Conservation (phyloP, 2,888 invertebrate species). For the Notodonta ziczac region DNA sequence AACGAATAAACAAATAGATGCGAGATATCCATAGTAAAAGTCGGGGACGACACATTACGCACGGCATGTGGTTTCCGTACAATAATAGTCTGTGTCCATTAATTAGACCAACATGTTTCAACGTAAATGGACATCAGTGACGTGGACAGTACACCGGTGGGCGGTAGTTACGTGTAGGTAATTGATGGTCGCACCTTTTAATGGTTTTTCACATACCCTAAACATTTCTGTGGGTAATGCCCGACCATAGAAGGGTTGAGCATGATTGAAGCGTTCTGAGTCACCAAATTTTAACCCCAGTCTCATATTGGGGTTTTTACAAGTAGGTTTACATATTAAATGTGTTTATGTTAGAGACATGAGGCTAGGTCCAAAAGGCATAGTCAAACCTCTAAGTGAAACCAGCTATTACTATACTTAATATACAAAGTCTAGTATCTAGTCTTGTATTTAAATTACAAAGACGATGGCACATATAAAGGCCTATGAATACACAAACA, state of each 20-base stretch:
- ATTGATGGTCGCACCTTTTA: conserved; percentile 27
- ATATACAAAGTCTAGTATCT: background rate
- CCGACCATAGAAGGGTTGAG: background rate
- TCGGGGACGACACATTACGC: conserved; percentile 18
- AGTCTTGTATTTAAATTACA: background rate
- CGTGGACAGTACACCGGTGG: conserved; percentile 44
- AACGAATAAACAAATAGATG: conserved; percentile 13
- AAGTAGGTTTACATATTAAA: too few species aligned
- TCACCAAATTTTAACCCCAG: background rate
- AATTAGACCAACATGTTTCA: conserved; percentile 78
- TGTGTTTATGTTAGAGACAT: too few species aligned
- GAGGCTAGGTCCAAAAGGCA: too few species aligned
- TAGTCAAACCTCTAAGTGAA: too few species aligned
- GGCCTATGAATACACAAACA: background rate
- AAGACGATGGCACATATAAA: background rate
- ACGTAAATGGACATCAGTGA: conserved; percentile 72
- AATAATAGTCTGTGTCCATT: conserved; percentile 74
- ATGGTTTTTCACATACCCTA: conserved; percentile 28
- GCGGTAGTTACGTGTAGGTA: conserved; percentile 6
- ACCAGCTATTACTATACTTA: too few species aligned
- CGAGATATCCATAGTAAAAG: conserved; percentile 18
- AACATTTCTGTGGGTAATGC: conserved; percentile 5
- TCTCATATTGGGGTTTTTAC: too few species aligned
- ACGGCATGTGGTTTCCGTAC: conserved; percentile 54
- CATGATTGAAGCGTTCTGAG: background rate